Conservation (phyloP, 1,140 invertebrate species). For the Papilio xuthus region DNA sequence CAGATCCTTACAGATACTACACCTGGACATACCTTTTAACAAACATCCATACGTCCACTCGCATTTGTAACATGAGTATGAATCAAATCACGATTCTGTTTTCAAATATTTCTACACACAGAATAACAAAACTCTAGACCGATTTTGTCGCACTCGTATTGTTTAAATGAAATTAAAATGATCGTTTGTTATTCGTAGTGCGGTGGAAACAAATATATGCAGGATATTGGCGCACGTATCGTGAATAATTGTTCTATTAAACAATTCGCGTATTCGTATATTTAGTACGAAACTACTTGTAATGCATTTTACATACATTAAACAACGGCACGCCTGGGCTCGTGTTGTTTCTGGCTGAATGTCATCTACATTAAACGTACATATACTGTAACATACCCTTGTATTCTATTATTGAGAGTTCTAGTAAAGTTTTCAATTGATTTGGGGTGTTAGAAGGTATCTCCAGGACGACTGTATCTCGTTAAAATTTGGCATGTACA, state of each 20-base stretch:
- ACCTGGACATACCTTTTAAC: too few relatives aligned
- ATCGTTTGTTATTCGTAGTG: constrained; percentile 23
- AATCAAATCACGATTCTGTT: too few relatives aligned
- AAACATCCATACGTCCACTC: too few relatives aligned
- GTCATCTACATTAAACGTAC: neutral
- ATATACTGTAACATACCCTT: neutral
- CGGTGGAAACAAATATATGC: constrained; percentile 21
- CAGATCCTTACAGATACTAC: too few relatives aligned
- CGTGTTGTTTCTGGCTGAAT: neutral
- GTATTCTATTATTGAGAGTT: neutral
- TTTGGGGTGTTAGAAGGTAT: too few relatives aligned
- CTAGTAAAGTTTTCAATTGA: too few relatives aligned
- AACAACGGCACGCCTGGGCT: neutral
- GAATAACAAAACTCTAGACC: neutral
- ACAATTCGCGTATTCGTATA: constrained; percentile 32
- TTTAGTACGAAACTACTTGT: constrained; percentile 36
- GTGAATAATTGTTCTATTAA: constrained; percentile 37
- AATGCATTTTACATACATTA: constrained; percentile 36
- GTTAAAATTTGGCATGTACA: too few relatives aligned
- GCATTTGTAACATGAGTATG: too few relatives aligned
- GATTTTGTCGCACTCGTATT: neutral
- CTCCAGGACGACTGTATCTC: too few relatives aligned
- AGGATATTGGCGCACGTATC: constrained; percentile 27
- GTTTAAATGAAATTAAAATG: constrained; percentile 28
- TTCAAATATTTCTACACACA: neutral